Base-by-base conservation (phyloP, 1,140 invertebrate species). In the Antheraea pernyi region DNA sequence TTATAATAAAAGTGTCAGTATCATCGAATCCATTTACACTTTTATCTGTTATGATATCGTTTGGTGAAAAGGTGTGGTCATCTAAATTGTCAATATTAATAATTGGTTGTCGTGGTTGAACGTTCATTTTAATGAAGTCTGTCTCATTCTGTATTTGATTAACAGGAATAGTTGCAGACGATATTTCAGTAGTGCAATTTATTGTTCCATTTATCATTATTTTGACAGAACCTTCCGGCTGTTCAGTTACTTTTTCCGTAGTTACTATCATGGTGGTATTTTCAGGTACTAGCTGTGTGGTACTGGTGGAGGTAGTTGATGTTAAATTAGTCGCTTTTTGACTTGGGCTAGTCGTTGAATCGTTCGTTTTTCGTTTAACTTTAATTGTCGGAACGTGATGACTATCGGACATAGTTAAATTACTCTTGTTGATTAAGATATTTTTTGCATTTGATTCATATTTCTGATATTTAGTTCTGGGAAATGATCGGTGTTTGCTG, bases 201-300 rank as follows among this genome's bases (percentile, higher is more conserved):
- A 91, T 86, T 22, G 88, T 92, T 48, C 90, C 90, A 58, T 92
- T 92, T 7, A 92, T 84, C 18, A 88, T 80, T 53, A 92, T 84
- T 75, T 83, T 86, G 0, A 92, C 77, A 0, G 83, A 80, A 13
- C 78, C 80, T 61, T 89, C 86, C 0, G 87, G 84, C 72, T 85
- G 78, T 64, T 86, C 84, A 61, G 83, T 70, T 8, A 62, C 53
- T 5, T 68, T 76, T 63, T 82, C 80, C 22, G 75, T 18, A 59
- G 68, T 39, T 62, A 75, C 75, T 16, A 13, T n/a, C 16, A 53
- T 59, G 60, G 75, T 22, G 22, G 70, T 46, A 42, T 76, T 72
- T 30, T 77, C 71, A 30, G 70, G 63, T 3, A 79, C 75, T 8
- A 62, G 69, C 11, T 65, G 69, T n/a, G 46, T 68, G 0, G 62